phyloP scores from a whole-genome alignment of 2,888 invertebrate species.

The Chymomyza procnemis region DNA sequence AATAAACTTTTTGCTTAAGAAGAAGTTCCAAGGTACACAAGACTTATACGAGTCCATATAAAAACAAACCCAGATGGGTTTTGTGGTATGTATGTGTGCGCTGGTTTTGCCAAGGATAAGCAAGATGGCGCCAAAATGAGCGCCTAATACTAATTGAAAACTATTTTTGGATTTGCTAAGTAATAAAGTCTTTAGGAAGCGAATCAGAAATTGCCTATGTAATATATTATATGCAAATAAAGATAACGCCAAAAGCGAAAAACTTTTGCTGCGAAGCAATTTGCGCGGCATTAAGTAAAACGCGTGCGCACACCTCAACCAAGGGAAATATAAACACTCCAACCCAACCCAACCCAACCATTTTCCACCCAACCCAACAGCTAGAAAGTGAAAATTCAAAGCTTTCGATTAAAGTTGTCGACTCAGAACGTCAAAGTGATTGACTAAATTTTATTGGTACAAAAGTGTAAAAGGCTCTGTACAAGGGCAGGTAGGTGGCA shows the following conservation, averaged over 20 bases:
- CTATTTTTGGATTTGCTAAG: conserved; percentile 54
- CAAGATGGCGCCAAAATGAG: neutral
- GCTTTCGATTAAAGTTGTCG: conserved; percentile 68
- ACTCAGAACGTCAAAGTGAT: conserved; percentile 62
- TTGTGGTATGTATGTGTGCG: neutral
- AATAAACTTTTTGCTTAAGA: conserved; percentile 53
- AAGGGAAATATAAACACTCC: neutral
- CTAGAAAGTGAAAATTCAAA: neutral
- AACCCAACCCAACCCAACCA: neutral
- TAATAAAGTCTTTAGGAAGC: neutral
- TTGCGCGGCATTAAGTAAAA: conserved; percentile 69
- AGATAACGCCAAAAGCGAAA: conserved; percentile 66
- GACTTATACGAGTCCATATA: no score
- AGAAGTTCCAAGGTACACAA: conserved; percentile 46
- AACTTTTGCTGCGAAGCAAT: conserved; percentile 68
- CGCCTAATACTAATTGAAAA: conserved; percentile 64
- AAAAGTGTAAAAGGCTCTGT: conserved; percentile 56
- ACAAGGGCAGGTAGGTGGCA: neutral
- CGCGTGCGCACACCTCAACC: conserved; percentile 58
- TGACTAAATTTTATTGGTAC: conserved; percentile 54
- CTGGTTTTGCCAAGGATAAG: neutral
- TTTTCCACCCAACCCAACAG: neutral
- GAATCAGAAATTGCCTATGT: neutral
- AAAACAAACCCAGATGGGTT: conserved; percentile 11
- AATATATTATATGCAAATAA: conserved; percentile 58